Percentiles rank a stretch among this genome's conserved stretches.
Conservation (phyloP, 2,888 invertebrate genomes). For the Athetis lepigone region DNA sequence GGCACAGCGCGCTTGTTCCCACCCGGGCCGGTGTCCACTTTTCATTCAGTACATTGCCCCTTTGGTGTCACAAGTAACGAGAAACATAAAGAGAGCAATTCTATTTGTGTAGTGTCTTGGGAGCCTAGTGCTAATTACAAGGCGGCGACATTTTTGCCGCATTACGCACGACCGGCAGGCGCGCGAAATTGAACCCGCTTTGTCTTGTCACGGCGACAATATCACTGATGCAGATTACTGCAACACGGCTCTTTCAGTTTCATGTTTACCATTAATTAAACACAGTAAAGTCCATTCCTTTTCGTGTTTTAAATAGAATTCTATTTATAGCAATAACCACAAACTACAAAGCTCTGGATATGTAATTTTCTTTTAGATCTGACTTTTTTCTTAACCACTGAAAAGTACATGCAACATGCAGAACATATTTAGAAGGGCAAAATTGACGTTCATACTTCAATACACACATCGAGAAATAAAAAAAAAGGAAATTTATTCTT, state of each 20-base stretch:
- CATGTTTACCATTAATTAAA: slow-evolving; percentile 27
- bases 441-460: slow-evolving; percentile 3
- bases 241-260: slow-evolving; percentile 18
- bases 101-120: slow-evolving; percentile 76
- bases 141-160: slow-evolving; percentile 77
- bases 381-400: neutral
- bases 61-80: slow-evolving; percentile 66
- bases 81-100: slow-evolving; percentile 75
- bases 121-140: slow-evolving; percentile 79
- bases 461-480: too few species aligned
- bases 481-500: too few species aligned
- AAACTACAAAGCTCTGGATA: neutral
- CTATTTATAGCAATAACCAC: neutral
- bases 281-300: neutral
- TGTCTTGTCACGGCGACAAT: slow-evolving; percentile 43
- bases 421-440: neutral
- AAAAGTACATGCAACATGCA: neutral
- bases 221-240: slow-evolving; percentile 49
- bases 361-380: neutral
- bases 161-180: slow-evolving; percentile 68
- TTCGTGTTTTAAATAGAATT: neutral
- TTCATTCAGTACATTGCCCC: slow-evolving; percentile 72
- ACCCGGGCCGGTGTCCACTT: slow-evolving; percentile 45
- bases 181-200: slow-evolving; percentile 60
- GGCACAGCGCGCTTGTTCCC: slow-evolving; percentile 39